Base-by-base conservation (phyloP, 2,888 invertebrate genomes). In the Brachypterus glaber region DNA sequence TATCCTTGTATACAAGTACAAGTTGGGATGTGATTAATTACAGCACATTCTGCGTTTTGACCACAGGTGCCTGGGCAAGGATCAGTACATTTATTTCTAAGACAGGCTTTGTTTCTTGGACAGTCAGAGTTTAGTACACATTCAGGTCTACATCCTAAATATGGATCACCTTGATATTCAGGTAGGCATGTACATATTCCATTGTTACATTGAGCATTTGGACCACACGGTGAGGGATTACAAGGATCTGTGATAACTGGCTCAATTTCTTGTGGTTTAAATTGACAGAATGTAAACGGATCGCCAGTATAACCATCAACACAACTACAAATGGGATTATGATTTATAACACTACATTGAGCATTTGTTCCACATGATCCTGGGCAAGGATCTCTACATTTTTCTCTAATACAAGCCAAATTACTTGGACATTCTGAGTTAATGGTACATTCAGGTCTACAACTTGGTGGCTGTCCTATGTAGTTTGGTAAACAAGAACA, bases 41-140 rank as follows among this genome's bases (percentile, higher is more conserved):
- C 83, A 49, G 75, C 73, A 54, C 88, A 89, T 33, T 77, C 59
- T 1, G 88, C 86, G 56, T 80, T 82, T 34, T 66, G 61, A 1
- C 86, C 88, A 59, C 89, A 89, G 14, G 81, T 82, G 43, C 79
- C 80, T 5, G 79, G 77, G 52, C 89, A 88, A 32, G 88, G 87
- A 59, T 86, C 79, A 33, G 69, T 59, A 57, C 88, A 89, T 63
- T 85, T 84, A 56, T 79, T 81, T 50, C 71, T 69, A 1, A 76
- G 67, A 54, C 86, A 87, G 43, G 85, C 79, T 55, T 72, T 74
- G 56, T 78, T 70, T 51, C 73, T 71, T 15, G 77, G 66, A 61
- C 87, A 88, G 51, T 87, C 86, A 8, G 70, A 65, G 56, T 79
- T 86, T 3, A 82, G 65, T n/a, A 82, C 74, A 62, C 87, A 87